phyloP scores from a whole-genome alignment of 1,140 invertebrate genomes.

The Macrosteles quadrilineatus region DNA sequence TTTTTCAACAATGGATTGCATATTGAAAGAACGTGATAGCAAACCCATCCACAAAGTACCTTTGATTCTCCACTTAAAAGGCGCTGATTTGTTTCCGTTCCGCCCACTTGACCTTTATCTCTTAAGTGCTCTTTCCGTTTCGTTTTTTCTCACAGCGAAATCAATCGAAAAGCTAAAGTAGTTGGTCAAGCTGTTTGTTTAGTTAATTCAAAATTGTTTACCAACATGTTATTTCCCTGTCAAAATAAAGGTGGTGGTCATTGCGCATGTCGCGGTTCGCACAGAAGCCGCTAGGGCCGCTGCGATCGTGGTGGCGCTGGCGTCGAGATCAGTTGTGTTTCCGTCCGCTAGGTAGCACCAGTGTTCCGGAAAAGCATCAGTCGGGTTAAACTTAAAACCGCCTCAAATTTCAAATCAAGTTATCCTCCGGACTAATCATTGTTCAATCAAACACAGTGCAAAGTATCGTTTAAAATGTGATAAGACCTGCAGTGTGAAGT shows the following conservation, averaged over 20 bases:
- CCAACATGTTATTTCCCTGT: background rate
- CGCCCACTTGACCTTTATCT: constrained; percentile 12
- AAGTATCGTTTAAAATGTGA: too few species aligned
- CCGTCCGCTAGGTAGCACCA: constrained; percentile 8
- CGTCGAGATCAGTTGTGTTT: constrained; percentile 4
- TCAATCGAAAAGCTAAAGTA: background rate
- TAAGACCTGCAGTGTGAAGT: too few species aligned
- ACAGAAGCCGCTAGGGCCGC: background rate
- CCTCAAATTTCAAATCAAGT: too few species aligned
- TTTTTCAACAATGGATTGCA: too few species aligned
- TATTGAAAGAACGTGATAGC: too few species aligned
- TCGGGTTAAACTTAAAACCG: background rate
- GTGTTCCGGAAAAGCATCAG: constrained; percentile 1
- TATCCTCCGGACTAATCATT: too few species aligned
- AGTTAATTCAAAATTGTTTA: background rate
- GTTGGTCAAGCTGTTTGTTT: background rate
- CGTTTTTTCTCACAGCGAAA: too few species aligned
- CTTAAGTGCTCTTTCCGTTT: background rate
- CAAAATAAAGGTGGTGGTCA: constrained; percentile 9
- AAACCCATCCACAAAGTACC: too few species aligned
- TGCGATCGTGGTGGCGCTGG: background rate
- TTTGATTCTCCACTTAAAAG: background rate
- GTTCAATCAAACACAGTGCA: too few species aligned
- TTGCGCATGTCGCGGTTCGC: constrained; percentile 1
- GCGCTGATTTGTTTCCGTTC: constrained; percentile 12